Evolutionary conservation across 2,113 vertebrate species (phyloP), one percentile per base, ranked within the genome.

Genomic region (Plotosus lineatus): DNA sequence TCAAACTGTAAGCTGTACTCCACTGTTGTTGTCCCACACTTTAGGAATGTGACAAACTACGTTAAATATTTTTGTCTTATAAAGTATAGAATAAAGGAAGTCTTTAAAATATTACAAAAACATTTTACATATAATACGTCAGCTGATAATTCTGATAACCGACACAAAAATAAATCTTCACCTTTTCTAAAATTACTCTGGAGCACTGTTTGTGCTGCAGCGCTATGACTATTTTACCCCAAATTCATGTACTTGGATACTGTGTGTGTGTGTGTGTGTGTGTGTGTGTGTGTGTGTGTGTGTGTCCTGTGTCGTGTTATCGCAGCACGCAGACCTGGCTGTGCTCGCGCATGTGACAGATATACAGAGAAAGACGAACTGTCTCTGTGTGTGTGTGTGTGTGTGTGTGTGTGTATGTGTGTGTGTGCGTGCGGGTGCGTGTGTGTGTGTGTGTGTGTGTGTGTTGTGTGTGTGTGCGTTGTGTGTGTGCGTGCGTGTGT

Each of bases 301-400:
- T 44, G 65, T 44, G 33, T 38, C 38, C 40, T n/a, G 65, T 46
- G 66, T 69, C n/a, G 42, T 69, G 66, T 69, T 69, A 69, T 69
- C 66, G 42, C 66, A 69, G 42, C n/a, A 69, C n/a, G 42, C 66
- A 69, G 66, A 28, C 66, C 40, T 14, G 42, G 42, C 66, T 69
- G 66, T 69, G 40, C 66, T 69, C n/a, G 66, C 42, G 15, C 66
- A 12, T 46, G 66, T 69, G 66, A 69, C 66, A 69, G 66, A 69
- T 69, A 69, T 46, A 69, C 40, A 46, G 66, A 69, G n/a, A 69
- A 69, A 69, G 66, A 69, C 42, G 42, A 44, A 44, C 21, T 44
- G 38, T 44, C 1, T 40, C 3, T 7, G 63, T 26, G 77, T n/a
- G 48, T 36, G 33, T 19, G 33, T 38, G 77, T 17, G 17, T 8